Evolutionary conservation across 2,888 invertebrate species (phyloP), one percentile per base, ranked within the genome.

Genomic region (Iselma pallidipennis): DNA sequence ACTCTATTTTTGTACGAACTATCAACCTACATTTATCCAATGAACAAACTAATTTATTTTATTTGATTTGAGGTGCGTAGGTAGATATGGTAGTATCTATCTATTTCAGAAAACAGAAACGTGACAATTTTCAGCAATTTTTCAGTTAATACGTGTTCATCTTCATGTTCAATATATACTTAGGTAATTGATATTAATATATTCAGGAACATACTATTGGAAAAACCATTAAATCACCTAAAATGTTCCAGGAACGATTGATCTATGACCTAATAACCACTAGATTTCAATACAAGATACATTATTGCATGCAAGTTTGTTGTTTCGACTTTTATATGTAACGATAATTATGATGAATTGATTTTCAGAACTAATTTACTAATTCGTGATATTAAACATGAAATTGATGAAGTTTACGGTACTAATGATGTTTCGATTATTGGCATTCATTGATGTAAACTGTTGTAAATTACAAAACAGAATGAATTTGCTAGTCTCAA

Each of bases 211-310:
- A 14, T 37, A 37, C 37, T 5, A 6, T 37, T 42, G 61, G 62
- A 19, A 58, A 62, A 58, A 48, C 62, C 62, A 9, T 52, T 62
- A 28, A 62, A 51, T 62, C 62, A 62, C 37, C 54, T 33, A 29
- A 53, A 10, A 26, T 37, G 37, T 62, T 62, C 62, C 45, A 7
- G 31, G 58, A 62, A 62, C 51, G 50, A 58, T 62, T 58, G 62
- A 62, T 62, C 55, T 58, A 50, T 62, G 62, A 62, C 62, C 62
- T 62, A 62, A 62, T 62, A 61, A 61, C 57, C 57, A 49, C 55
- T 49, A 37, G 55, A 31, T 58, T 58, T 55, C 37, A 16, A 37
- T 37, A 48, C 28, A 26, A 25, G 29, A 57, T 55, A 55, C 58
- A 62, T 62, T 55, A 55, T n/a, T 58, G 58, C 58, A 62, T 62